These are phyloP conservation scores for Bembecia ichneumoniformis DNA, from an alignment of 2,888 invertebrate genomes.

Conservation along the genomic window DNA sequence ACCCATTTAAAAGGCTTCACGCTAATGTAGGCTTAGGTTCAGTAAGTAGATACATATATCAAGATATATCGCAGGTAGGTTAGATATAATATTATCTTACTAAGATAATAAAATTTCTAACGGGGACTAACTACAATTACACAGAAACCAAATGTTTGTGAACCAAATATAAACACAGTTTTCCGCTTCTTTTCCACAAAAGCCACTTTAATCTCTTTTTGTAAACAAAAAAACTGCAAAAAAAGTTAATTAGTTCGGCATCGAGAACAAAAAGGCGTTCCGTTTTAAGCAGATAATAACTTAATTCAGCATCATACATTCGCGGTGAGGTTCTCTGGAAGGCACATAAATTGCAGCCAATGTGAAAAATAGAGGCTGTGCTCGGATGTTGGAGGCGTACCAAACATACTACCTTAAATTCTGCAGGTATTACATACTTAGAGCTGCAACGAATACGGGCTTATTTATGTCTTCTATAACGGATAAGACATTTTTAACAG, in stretches of 20 bases:
- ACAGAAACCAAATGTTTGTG: too few species aligned
- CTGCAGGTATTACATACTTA: slow-evolving; percentile 15
- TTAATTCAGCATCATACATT: slow-evolving; percentile 44
- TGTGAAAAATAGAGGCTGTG: slow-evolving; percentile 8
- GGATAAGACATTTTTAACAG: too few species aligned
- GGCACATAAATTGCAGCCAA: slow-evolving; percentile 44
- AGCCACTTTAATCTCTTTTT: not conserved
- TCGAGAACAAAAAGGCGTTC: slow-evolving; percentile 3
- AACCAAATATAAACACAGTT: too few species aligned
- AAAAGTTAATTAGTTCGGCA: not conserved
- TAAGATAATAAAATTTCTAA: too few species aligned
- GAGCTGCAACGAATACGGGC: too few species aligned
- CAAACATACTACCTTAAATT: slow-evolving; percentile 36
- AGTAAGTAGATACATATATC: too few species aligned
- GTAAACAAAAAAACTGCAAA: not conserved
- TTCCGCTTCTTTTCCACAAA: not conserved
- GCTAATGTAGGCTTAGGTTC: too few species aligned
- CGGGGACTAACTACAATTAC: too few species aligned
- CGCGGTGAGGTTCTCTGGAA: slow-evolving; percentile 29
- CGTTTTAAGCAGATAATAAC: slow-evolving; percentile 40
- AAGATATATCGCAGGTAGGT: too few species aligned
- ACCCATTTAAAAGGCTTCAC: too few species aligned
- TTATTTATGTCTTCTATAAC: too few species aligned
- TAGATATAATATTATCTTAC: too few species aligned
- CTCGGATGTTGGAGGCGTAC: slow-evolving; percentile 15